Evolutionary conservation across 2,113 vertebrate species (phyloP).

Genomic region (Ia io): DNA sequence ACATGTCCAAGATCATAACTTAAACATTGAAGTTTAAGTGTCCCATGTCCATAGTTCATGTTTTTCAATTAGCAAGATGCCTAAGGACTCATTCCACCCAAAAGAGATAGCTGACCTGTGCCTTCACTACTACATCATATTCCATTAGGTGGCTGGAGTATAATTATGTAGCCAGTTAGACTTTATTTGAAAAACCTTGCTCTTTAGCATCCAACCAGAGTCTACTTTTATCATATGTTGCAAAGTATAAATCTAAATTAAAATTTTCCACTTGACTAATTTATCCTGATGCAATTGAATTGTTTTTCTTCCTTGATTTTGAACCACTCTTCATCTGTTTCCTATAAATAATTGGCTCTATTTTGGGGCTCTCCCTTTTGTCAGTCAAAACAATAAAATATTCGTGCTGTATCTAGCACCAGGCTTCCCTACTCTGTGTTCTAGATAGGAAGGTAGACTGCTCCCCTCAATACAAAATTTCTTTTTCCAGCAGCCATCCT

Average conservation of each 20-base stretch:
- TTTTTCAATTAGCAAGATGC: neutral
- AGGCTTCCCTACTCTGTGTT: neutral
- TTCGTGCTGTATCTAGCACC: neutral
- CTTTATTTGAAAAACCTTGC: slow-evolving; percentile 16
- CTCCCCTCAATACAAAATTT: neutral
- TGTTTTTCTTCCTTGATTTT: neutral
- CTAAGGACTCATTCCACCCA: neutral
- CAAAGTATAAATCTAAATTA: neutral
- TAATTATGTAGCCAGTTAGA: neutral
- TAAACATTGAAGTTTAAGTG: neutral
- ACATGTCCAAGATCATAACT: neutral
- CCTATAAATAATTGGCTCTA: neutral
- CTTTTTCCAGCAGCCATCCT: neutral
- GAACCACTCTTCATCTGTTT: neutral
- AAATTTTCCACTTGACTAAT: slow-evolving; percentile 33
- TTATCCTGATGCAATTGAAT: neutral
- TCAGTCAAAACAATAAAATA: neutral
- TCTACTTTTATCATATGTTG: slow-evolving; percentile 7
- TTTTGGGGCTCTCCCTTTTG: neutral
- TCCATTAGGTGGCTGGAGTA: neutral
- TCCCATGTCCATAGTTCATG: neutral
- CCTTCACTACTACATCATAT: neutral
- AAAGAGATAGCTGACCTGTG: neutral
- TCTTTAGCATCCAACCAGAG: neutral
- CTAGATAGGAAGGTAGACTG: neutral